Base-by-base conservation (phyloP, 2,888 invertebrate genomes). In the Chalcosyrphus nemorum region DNA sequence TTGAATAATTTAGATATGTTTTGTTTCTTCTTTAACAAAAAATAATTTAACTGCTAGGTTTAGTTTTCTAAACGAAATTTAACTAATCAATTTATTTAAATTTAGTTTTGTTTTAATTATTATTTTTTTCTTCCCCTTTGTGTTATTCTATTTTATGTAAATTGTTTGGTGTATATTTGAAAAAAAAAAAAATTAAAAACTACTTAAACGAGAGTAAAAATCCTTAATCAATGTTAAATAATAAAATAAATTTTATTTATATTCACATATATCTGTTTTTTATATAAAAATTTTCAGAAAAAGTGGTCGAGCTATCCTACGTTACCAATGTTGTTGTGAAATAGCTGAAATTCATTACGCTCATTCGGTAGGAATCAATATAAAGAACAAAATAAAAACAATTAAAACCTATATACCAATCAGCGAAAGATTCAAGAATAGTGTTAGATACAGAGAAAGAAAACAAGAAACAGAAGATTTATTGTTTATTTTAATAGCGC, bases 261-360 rank as follows among this genome's bases (percentile, higher is more conserved):
- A 66, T 70, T 59, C 70, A 59, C 38, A 81, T 86, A 74, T 85
- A 70, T 75, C n/a, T 66, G 54, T 86, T 71, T 76, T 78, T 84
- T 86, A 86, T 86, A 81, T 85, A 86, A 87, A 87, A 88, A 90
- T 89, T 91, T 91, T 90, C 91, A 92, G 92, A 91, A 92, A 92
- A 90, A 91, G 91, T 90, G 92, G 91, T 90, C 92, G 91, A 88
- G 91, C 91, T 90, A 90, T 91, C 88, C 91, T 92, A 88, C 92
- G 91, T 88, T 91, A 92, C 90, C 92, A 92, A 90, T 92, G 92
- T 92, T 92, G 92, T 92, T 92, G 92, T 89, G 91, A 91, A 90
- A 91, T 91, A 89, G 91, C 91, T 87, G 91, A 92, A 90, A 91
- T 91, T 90, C 91, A 91, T 90, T 91, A 91, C 89, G 89, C 91